These are phyloP conservation scores for Megaustenia siamemsis DNA, from an alignment of 2,888 invertebrate species.

Conservation along the genomic window DNA sequence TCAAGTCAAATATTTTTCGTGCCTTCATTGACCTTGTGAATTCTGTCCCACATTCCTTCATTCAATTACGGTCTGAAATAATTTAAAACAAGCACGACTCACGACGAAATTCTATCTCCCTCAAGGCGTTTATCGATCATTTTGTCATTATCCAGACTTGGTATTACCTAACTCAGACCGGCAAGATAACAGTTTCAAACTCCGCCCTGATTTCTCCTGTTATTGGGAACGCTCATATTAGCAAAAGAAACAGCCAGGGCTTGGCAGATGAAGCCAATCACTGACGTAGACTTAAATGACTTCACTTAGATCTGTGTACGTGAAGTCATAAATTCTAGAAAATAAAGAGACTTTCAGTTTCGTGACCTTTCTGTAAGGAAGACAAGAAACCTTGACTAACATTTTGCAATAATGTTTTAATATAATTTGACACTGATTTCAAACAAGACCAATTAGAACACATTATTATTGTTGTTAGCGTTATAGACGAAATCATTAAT, in stretches of 20 bases:
- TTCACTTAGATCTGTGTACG: neutral
- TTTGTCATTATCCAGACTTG: neutral
- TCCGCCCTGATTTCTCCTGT: neutral
- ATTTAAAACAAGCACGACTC: slow-evolving; percentile 6
- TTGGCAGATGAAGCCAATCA: neutral
- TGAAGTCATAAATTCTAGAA: neutral
- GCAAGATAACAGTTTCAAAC: neutral
- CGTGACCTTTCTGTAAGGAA: neutral
- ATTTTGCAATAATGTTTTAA: neutral
- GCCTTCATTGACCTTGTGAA: too few relatives aligned
- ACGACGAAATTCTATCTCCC: neutral
- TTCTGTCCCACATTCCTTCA: neutral
- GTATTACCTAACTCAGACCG: neutral
- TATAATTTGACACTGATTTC: neutral
- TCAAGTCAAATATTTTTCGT: too few relatives aligned
- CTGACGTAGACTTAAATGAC: neutral
- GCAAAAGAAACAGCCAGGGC: neutral
- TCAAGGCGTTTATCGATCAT: neutral
- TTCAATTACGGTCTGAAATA: neutral
- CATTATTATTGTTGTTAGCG: too few relatives aligned
- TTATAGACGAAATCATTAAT: too few relatives aligned
- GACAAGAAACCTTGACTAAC: neutral
- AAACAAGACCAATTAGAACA: neutral
- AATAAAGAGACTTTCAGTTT: neutral
- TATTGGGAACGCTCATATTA: neutral